phyloP scores from a whole-genome alignment of 2,888 invertebrate genomes.

The Chalcosyrphus nemorum region DNA sequence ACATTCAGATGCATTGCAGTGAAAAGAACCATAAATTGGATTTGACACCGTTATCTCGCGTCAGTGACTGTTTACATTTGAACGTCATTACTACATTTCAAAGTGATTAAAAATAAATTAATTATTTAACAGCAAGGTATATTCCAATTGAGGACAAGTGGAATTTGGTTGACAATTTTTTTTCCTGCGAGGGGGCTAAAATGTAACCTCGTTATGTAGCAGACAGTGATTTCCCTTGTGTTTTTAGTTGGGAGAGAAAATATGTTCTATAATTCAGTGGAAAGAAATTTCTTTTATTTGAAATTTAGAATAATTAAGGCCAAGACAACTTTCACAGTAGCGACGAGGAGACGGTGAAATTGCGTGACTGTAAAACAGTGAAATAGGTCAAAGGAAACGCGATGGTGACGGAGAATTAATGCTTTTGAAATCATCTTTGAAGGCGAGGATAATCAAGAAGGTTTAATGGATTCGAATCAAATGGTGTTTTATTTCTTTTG shows the following conservation, averaged over 20 bases:
- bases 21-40: constrained; percentile 1
- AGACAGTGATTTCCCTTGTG: neutral
- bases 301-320: neutral
- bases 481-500: neutral
- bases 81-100: neutral
- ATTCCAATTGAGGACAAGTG: neutral
- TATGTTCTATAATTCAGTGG: neutral
- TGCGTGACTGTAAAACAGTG: neutral
- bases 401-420: neutral
- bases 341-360: neutral
- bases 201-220: neutral
- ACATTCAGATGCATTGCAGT: neutral
- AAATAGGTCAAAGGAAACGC: neutral
- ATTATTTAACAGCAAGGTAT: neutral
- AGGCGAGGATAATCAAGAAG: neutral
- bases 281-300: neutral
- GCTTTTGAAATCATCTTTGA: neutral
- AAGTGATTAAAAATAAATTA: neutral
- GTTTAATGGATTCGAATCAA: neutral
- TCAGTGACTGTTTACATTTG: neutral
- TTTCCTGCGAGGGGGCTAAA: neutral
- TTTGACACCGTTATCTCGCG: neutral
- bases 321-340: neutral
- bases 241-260: neutral
- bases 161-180: neutral